Evolutionary conservation across 2,113 vertebrate genomes (phyloP), one percentile per base, ranked within the genome.

Genomic region (Coregonus clupeaformis): DNA sequence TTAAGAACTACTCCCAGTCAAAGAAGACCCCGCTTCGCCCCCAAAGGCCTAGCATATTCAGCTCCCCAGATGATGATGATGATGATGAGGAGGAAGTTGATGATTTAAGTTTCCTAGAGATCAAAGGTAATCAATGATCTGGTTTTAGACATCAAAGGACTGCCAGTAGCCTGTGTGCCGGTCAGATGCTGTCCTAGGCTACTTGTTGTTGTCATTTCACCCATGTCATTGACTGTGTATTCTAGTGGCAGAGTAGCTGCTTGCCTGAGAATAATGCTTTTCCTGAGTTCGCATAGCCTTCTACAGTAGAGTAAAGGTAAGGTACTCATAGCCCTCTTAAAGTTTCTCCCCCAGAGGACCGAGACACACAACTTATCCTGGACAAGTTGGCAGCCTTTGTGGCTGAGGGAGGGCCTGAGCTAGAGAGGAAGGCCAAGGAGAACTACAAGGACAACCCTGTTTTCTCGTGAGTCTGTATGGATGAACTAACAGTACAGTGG

Each of bases 261-360:
- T 16, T 29, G 25, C 5, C 63, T 65, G 63, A 25, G 29, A 64
- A 6, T 13, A 27, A 18, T 27, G 63, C 27, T 52, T 65, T 65
- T 29, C 25, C 20, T 30, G 12, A 27, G 11, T 27, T 7, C 25
- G 60, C 81, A 88, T 87, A 79, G 83, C 90, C 72, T 76, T 86
- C 81, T 82, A 90, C 92, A 93, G 94, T 91, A 90, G 90, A 86
- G 82, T 92, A 93, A 90, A 94, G 57, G 88, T 91, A 92, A 93
- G 92, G 91, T 98, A 97, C 96, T 99, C 92, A 99, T 96, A 95
- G 95, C 93, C 91, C 96, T 94, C 96, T 98, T 97, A 97, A 98
- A 99, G 98, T 99, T 94, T 97, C 95, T 93, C 97, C 98, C 94
- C 98, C 98, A 98, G 97, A 97, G 96, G 97, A 98, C 90, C 84